These are phyloP conservation scores for Coenonympha glycerion DNA, from an alignment of 2,888 invertebrate genomes.

Conservation along the genomic window DNA sequence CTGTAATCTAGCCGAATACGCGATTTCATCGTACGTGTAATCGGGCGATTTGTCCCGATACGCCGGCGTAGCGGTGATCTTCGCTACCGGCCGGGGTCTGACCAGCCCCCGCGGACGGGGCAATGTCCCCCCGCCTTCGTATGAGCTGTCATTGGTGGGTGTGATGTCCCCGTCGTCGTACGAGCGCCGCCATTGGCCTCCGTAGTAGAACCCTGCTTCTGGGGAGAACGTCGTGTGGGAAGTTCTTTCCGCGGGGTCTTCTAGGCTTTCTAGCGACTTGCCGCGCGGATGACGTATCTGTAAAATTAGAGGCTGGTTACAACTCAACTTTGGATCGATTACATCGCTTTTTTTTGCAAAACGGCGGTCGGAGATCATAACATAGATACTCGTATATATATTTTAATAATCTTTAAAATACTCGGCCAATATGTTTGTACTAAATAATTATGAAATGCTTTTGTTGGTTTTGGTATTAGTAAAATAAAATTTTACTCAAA, in stretches of 20 bases:
- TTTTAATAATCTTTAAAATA: too few relatives aligned
- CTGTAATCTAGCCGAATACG: slow-evolving; percentile 65
- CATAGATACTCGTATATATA: too few relatives aligned
- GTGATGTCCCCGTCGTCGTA: slow-evolving; percentile 95
- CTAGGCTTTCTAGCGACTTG: slow-evolving; percentile 89
- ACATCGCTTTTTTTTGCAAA: not conserved
- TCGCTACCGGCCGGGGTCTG: slow-evolving; percentile 87
- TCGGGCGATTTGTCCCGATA: slow-evolving; percentile 63
- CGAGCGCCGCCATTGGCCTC: slow-evolving; percentile 82
- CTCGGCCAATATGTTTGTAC: too few relatives aligned
- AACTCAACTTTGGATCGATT: not conserved
- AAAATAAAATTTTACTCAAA: too few relatives aligned
- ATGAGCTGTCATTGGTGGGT: slow-evolving; percentile 82
- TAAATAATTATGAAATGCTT: too few relatives aligned
- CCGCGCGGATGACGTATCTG: slow-evolving; percentile 89
- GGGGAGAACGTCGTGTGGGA: slow-evolving; percentile 78
- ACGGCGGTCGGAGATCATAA: too few relatives aligned
- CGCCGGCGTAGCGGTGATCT: slow-evolving; percentile 79
- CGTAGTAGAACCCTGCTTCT: slow-evolving; percentile 76
- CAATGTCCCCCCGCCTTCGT: slow-evolving; percentile 88
- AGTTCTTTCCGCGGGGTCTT: slow-evolving; percentile 82
- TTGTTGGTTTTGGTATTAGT: too few relatives aligned
- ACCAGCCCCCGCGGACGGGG: slow-evolving; percentile 89
- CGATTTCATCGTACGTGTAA: slow-evolving; percentile 69
- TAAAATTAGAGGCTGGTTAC: slow-evolving; percentile 15